Conservation (phyloP, 2,113 vertebrate species). For the Pelusios castaneus region DNA sequence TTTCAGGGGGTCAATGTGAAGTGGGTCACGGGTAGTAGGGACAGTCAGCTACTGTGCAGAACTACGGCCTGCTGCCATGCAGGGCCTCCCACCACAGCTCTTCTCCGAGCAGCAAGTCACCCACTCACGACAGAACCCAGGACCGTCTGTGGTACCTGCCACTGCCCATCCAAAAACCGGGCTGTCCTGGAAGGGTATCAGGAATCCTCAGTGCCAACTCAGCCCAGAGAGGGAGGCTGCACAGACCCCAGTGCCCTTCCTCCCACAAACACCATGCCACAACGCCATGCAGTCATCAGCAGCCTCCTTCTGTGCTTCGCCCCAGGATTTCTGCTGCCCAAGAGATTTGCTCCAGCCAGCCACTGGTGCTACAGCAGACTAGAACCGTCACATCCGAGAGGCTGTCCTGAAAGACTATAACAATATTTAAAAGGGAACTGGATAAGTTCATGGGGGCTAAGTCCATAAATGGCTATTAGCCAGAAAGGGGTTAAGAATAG, state of each 20-base stretch:
- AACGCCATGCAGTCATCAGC: not conserved
- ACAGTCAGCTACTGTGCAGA: not conserved
- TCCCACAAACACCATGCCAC: not conserved
- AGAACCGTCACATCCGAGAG: not conserved
- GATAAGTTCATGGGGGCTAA: too few species aligned
- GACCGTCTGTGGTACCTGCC: not conserved
- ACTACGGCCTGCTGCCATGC: not conserved
- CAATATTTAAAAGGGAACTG: too few species aligned
- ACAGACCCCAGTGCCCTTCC: not conserved
- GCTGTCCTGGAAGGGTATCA: too few species aligned
- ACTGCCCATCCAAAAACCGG: too few species aligned
- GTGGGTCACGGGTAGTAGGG: not conserved
- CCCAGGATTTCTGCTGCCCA: not conserved
- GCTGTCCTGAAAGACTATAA: too few species aligned
- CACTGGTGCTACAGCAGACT: not conserved
- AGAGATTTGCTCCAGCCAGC: not conserved
- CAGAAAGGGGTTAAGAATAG: too few species aligned
- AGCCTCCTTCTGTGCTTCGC: fast-evolving
- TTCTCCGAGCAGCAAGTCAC: not conserved
- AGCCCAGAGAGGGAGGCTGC: not conserved
- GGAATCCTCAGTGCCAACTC: not conserved
- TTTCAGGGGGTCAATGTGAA: not conserved
- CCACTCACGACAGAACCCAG: not conserved
- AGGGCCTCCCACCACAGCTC: not conserved
- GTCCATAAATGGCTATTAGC: too few species aligned